Percentiles rank a stretch among this genome's conserved stretches.
Evolutionary conservation across 2,797 vertebrate species (phyloP).

Genomic region (Tangara arthus): DNA sequence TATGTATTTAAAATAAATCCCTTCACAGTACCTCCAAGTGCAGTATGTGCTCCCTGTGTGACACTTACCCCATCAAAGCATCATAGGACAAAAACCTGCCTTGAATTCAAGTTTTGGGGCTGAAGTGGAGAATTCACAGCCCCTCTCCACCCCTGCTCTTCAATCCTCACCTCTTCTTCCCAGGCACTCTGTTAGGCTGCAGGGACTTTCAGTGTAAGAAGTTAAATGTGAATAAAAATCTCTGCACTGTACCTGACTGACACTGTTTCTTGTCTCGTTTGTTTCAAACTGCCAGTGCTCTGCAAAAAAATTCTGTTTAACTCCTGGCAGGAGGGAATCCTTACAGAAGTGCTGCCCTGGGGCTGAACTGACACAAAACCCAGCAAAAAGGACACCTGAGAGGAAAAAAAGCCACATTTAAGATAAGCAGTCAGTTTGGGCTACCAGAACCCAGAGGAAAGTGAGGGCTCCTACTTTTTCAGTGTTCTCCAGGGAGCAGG

Average conservation of each 20-base stretch:
- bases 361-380: background rate
- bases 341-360: background rate
- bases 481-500: background rate
- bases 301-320: background rate
- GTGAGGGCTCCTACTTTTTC: background rate
- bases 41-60: background rate
- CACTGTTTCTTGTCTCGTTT: background rate
- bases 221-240: background rate
- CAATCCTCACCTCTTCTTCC: background rate
- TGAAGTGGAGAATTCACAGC: background rate
- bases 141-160: background rate
- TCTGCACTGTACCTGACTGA: background rate
- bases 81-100: background rate
- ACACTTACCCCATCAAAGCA: background rate
- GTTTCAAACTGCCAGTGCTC: background rate
- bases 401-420: background rate
- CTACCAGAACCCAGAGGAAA: background rate
- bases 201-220: background rate
- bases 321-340: background rate
- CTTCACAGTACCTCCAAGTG: background rate
- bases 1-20: background rate
- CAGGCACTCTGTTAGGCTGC: background rate
- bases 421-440: background rate
- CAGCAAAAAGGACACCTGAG: background rate
- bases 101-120: background rate